Evolutionary conservation across 2,113 vertebrate genomes (phyloP), one percentile per base, ranked within the genome.

Genomic region (Peromyscus californicus): DNA sequence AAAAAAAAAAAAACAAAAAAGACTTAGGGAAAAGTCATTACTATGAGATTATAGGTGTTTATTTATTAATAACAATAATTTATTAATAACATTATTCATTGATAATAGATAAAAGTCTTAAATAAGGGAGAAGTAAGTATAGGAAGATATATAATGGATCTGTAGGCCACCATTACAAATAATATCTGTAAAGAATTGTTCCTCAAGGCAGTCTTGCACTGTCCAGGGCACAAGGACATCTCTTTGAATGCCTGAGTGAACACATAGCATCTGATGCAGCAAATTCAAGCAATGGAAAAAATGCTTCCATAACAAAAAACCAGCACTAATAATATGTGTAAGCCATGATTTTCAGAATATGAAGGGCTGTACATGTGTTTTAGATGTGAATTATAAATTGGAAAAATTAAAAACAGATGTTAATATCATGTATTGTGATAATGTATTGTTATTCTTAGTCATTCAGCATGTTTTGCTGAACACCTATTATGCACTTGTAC

Each of bases 31-130:
- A 94, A 69, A 45, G n/a, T 65, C 63, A 95, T 45, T 93, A 57
- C 74, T 92, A 86, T 97, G 72, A 90, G 84, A 33, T 82, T 85
- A 5, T 36, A 91, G 61, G 54, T 94, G 85, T 39, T 70, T n/a
- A 69, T 51, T 87, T 45, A 69, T n/a, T 69, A 70, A 42, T 42
- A 63, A 67, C 11, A 70, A 65, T 42, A 65, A 65, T 65, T 9
- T 65, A 45, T 31, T 65, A 84, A 31, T 63, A 85, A 51, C 33
- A 54, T 84, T 91, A 63, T 61, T 90, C 85, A 84, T 79, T 78
- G 91, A 80, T 83, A 91, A 92, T 29, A 93, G 87, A 91, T 16
- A 72, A 79, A 95, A 69, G 65, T 88, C 48, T 94, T 85, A 95
- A 93, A 39, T 63, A n/a, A 45, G 17, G 42, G 12, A 79, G 16